phyloP scores from a whole-genome alignment of 2,888 invertebrate genomes.

The Hesperia comma region DNA sequence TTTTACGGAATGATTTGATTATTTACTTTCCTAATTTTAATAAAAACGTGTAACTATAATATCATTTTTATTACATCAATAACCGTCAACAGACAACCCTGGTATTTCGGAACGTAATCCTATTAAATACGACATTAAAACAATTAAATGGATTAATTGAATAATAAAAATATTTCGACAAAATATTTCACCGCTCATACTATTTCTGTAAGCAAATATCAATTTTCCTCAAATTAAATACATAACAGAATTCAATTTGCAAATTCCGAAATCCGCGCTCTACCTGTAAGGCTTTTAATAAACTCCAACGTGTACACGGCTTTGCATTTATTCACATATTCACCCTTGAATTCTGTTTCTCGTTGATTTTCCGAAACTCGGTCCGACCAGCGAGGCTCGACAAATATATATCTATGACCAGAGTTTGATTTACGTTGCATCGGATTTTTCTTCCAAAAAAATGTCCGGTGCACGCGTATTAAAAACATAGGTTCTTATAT shows the following conservation, averaged over 20 bases:
- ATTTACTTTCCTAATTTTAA: too few species aligned
- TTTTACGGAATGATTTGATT: too few species aligned
- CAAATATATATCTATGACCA: slow-evolving; percentile 1
- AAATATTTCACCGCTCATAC: too few species aligned
- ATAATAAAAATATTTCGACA: too few species aligned
- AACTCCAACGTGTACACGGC: neutral
- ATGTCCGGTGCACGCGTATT: neutral
- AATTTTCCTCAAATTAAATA: too few species aligned
- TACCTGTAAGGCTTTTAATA: slow-evolving; percentile 17
- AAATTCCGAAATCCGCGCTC: neutral
- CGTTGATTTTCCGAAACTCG: neutral
- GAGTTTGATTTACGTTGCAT: slow-evolving; percentile 2
- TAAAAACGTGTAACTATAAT: too few species aligned
- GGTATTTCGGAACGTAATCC: too few species aligned
- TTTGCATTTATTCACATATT: slow-evolving; percentile 14
- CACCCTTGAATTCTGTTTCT: slow-evolving; percentile 11
- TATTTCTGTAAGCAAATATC: too few species aligned
- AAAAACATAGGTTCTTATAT: neutral
- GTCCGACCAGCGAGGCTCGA: neutral
- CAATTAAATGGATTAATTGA: too few species aligned
- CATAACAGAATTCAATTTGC: neutral
- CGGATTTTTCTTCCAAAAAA: neutral
- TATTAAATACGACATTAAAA: too few species aligned
- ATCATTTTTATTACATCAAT: too few species aligned
- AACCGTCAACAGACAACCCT: too few species aligned